phyloP scores from a whole-genome alignment of 2,113 vertebrate genomes.

The Anser cygnoides region DNA sequence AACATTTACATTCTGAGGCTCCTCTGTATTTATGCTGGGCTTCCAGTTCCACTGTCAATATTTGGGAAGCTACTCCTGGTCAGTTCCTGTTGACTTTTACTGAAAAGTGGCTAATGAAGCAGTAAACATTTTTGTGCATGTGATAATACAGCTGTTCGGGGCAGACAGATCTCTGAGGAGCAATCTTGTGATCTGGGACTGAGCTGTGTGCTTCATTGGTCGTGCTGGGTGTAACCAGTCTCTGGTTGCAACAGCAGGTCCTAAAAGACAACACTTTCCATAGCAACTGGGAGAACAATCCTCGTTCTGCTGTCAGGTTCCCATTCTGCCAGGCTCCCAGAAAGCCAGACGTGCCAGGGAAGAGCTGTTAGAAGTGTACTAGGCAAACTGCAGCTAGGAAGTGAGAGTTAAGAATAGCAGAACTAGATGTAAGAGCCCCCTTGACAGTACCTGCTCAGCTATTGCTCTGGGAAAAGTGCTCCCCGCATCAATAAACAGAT shows the following conservation, averaged over 20 bases:
- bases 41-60: slow-evolving; percentile 41
- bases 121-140: slow-evolving; percentile 42
- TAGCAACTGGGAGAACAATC: background rate
- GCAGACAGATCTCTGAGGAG: background rate
- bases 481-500: background rate
- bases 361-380: background rate
- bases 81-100: slow-evolving; percentile 62
- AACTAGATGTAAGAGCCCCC: background rate
- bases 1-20: slow-evolving; percentile 68
- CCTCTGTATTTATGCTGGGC: slow-evolving; percentile 49
- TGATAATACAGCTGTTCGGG: slow-evolving; percentile 42
- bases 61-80: slow-evolving; percentile 50
- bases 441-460: background rate
- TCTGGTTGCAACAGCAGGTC: background rate
- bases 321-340: background rate
- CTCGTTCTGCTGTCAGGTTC: background rate
- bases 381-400: background rate
- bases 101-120: slow-evolving; percentile 41
- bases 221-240: background rate
- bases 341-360: background rate
- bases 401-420: background rate
- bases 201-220: background rate
- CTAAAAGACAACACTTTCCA: background rate
- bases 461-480: background rate
- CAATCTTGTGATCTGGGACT: background rate